Conservation (phyloP, 1,140 invertebrate genomes). For the Sweltsa coloradensis region DNA sequence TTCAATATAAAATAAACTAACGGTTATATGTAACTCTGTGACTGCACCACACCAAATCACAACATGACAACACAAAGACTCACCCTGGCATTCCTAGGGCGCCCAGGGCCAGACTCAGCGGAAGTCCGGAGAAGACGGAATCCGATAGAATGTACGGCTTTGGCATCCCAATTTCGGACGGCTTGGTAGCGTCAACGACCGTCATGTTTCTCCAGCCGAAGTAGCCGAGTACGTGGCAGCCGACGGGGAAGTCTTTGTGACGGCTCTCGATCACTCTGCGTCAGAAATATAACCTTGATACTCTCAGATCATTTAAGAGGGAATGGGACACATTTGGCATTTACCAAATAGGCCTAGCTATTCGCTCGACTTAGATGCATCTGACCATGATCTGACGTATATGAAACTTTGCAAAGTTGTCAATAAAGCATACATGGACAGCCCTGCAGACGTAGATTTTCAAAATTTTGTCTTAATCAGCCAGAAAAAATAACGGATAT, state of each 20-base stretch:
- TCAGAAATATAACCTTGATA: too few species aligned
- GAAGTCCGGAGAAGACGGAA: slow-evolving; percentile 24
- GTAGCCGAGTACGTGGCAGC: slow-evolving; percentile 24
- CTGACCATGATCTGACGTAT: too few species aligned
- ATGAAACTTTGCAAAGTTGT: too few species aligned
- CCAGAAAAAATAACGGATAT: too few species aligned
- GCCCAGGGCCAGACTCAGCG: slow-evolving; percentile 27
- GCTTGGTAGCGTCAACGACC: neutral
- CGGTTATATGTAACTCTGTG: neutral
- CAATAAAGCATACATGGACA: too few species aligned
- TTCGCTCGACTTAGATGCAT: too few species aligned
- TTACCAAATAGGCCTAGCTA: too few species aligned
- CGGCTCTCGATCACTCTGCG: slow-evolving; percentile 24
- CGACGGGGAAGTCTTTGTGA: slow-evolving; percentile 25
- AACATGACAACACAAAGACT: neutral
- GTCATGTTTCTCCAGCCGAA: slow-evolving; percentile 24
- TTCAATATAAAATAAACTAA: too few species aligned
- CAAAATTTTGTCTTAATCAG: too few species aligned
- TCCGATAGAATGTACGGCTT: slow-evolving; percentile 25
- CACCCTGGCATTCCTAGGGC: slow-evolving; percentile 32
- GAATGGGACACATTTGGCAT: too few species aligned
- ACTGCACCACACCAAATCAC: neutral
- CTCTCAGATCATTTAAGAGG: too few species aligned
- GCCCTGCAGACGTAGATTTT: too few species aligned
- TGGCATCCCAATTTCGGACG: slow-evolving; percentile 4